phyloP scores from a whole-genome alignment of 2,888 invertebrate species.

The Lysandra coridon region DNA sequence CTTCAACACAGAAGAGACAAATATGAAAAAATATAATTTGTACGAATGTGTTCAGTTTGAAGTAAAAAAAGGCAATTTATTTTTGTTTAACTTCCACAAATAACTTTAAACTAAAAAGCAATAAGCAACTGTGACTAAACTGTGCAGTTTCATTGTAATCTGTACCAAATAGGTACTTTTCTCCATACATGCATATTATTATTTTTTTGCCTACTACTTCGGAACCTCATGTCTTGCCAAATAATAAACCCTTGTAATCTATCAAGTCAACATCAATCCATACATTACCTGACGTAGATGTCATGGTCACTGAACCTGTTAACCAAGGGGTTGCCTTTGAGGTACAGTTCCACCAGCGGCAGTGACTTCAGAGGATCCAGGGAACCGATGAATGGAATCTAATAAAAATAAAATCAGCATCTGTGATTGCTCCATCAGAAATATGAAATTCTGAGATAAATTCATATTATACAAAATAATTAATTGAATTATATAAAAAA shows the following conservation, averaged over 20 bases:
- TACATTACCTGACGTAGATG: conserved; percentile 89
- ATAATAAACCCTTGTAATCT: not conserved
- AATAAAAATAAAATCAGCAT: conserved; percentile 35
- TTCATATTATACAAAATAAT: conserved; percentile 15
- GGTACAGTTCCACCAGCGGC: conserved; percentile 86
- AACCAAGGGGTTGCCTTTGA: conserved; percentile 91
- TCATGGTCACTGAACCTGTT: conserved; percentile 88
- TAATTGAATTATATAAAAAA: too few relatives aligned
- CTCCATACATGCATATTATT: not conserved
- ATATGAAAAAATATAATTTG: too few relatives aligned
- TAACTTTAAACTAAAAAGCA: too few relatives aligned
- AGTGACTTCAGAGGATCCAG: conserved; percentile 85
- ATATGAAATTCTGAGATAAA: not conserved
- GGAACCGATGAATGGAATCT: conserved; percentile 84
- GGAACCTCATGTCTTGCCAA: not conserved
- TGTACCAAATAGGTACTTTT: not conserved
- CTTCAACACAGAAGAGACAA: not conserved
- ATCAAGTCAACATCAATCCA: conserved; percentile 24
- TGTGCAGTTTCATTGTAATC: not conserved
- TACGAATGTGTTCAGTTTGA: too few relatives aligned
- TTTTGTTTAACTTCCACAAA: too few relatives aligned
- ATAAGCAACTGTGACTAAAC: not conserved
- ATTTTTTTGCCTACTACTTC: not conserved
- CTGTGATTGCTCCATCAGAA: not conserved
- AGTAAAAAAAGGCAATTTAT: too few relatives aligned